These are phyloP conservation scores for Perccottus glenii DNA, from an alignment of 2,113 vertebrate species.

Conservation along the genomic window DNA sequence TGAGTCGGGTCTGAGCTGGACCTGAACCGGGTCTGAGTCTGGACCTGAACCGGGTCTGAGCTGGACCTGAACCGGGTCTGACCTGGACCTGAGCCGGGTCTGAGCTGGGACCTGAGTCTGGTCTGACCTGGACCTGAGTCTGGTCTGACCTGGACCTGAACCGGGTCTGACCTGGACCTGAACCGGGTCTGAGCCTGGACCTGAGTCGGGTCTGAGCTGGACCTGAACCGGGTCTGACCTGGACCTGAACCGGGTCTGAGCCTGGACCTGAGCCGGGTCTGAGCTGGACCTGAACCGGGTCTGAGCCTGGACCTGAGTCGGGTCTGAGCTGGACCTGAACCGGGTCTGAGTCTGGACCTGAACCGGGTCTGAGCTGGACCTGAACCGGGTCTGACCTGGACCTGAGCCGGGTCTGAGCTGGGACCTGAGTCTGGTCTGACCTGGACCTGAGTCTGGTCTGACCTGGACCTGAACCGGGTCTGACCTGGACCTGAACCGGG, in stretches of 20 bases:
- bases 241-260: neutral
- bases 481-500: too few species aligned
- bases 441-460: conserved; percentile 91
- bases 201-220: neutral
- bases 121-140: conserved; percentile 87
- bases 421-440: too few species aligned
- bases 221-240: conserved; percentile 46
- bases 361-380: neutral
- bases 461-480: neutral
- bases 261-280: too few species aligned
- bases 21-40: conserved; percentile 70
- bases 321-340: conserved; percentile 55
- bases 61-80: too few species aligned
- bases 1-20: neutral
- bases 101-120: conserved; percentile 31
- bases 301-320: conserved; percentile 85
- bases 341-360: neutral
- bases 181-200: neutral
- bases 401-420: conserved; percentile 75
- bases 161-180: neutral
- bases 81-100: neutral
- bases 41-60: conserved; percentile 76
- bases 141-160: conserved; percentile 65
- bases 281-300: conserved; percentile 59
- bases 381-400: conserved; percentile 76